Base-by-base conservation (phyloP, 1,140 invertebrate species). In the Scaptomyza pallida region DNA sequence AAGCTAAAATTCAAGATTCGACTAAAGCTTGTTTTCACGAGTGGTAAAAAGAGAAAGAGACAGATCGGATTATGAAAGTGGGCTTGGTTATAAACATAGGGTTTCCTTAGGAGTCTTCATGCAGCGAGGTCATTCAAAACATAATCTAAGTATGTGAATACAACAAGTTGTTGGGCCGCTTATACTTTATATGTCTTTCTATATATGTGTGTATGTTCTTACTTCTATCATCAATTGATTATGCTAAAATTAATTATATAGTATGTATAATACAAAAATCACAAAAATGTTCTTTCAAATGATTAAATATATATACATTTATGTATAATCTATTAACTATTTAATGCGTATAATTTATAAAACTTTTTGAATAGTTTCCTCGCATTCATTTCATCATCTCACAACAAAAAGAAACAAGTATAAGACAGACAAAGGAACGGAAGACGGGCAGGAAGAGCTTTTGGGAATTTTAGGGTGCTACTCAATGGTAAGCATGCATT, bases 401-500 rank as follows among this genome's bases (percentile, higher is more conserved):
- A n/a, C 12, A 37, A 37, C 33, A 12, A 4, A 3, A 37, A 37
- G 33, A 12, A 37, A 37, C 3, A n/a, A 37, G 12, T n/a, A n/a
- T 4, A n/a, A 37, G n/a, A 37, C 4, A n/a, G n/a, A 37, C 12
- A 12, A n/a, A 0, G 5, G 33, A 35, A 5, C 12, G 33, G n/a
- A 12, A 35, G 33, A 35, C 23, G 47, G 35, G 15, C 30, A 12
- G n/a, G n/a, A n/a, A n/a, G n/a, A 9, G 15, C 5, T 23, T 30
- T 50, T 10, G 23, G 19, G n/a, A n/a, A 13, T 4, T 41, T 10
- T 17, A 21, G 33, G 19, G 16, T 23, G 45, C 68, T 23, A 3
- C 3, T 43, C 10, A 51, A 61, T 9, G 41, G 15, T 26, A 50
- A 61, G 26, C 69, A 72, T 72, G 69, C 69, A 3, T 54, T 12